Base-by-base conservation (phyloP, 2,888 invertebrate species). In the Ochropleura plecta region DNA sequence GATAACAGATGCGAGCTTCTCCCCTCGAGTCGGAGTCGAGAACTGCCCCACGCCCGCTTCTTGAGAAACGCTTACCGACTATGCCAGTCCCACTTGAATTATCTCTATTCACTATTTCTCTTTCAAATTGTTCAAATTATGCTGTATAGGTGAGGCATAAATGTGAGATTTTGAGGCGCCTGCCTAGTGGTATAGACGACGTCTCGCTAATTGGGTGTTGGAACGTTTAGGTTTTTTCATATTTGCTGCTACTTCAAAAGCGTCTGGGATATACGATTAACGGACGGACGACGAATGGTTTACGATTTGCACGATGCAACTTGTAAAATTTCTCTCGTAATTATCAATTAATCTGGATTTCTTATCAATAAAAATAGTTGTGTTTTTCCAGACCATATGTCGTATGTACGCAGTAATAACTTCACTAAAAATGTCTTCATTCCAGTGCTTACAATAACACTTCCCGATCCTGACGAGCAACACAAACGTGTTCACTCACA, bases 1-100 rank as follows among this genome's bases (percentile, higher is more conserved):
- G 90, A 92, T 92, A 92, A 91, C 92, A 91, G 89, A 90, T 89
- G 90, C 75, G 82, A 84, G 80, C 80, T 79, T 78, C 87, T 86
- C 68, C 44, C 64, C 70, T 71, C 74, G 59, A 86, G 86, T 90
- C 20, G 65, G 62, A 73, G 60, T 66, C 59, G 68, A 89, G 86
- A 87, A 86, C 79, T 83, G 81, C 81, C 84, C 84, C 62, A 76
- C 76, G 75, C 76, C 73, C 65, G 83, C 77, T 75, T 76, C 89
- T 91, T 68, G 84, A 88, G 85, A 84, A 87, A 85, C 78, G 88
- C 88, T 89, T 84, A 81, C 86, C 76, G 82, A 82, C 83, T 86
- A 75, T 77, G 76, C 76, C 81, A 79, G 79, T 73, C 71, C 76
- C 69, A 71, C 86, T 85, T 83, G 72, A 82, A 85, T 79, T 85